Evolutionary conservation across 2,113 vertebrate species (phyloP), one percentile per base, ranked within the genome.

Genomic region (Megaptera novaeangliae): DNA sequence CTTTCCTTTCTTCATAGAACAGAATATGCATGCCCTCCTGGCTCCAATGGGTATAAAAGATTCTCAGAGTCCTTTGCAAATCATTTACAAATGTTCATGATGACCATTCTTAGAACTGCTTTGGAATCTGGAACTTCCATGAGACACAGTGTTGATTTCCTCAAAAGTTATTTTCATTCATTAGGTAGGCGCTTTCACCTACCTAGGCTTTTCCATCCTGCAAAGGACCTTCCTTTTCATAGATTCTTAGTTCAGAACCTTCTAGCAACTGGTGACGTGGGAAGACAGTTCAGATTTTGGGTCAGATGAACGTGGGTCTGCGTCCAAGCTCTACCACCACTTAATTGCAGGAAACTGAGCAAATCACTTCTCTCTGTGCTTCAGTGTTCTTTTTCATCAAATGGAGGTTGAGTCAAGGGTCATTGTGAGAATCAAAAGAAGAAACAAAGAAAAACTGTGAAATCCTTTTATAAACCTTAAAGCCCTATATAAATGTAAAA

Each of bases 181-280:
- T 29, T 41, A 31, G 11, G 11, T 52, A 46, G 17, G 3, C 0
- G 0, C 14, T 72, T 68, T 86, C n/a, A 27, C 2, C 14, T 18
- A 59, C 6, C 23, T 25, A 15, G 39, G 20, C 13, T 31, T 81
- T 75, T 44, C 83, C 61, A 77, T 15, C 15, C 25, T 36, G 29
- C 5, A 71, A 46, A 83, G 36, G 21, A 82, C 4, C 34, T 39
- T 72, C 6, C 39, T 92, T 34, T n/a, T 66, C 2, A 29, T 34
- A 57, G 15, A 55, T 17, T 44, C 2, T 68, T 34, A 57, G 21
- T 20, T 55, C n/a, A 17, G 13, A 3, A 44, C 7, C 17, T 66
- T n/a, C n/a, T 57, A 52, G 31, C 31, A 29, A 6, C 15, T 15
- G 25, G 55, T 14, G 41, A n/a, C 0, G 0, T 1, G 11, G 18